Percentiles rank a stretch among this genome's conserved stretches.
Conservation (phyloP, 1,140 invertebrate species). For the Bombyx mori region DNA sequence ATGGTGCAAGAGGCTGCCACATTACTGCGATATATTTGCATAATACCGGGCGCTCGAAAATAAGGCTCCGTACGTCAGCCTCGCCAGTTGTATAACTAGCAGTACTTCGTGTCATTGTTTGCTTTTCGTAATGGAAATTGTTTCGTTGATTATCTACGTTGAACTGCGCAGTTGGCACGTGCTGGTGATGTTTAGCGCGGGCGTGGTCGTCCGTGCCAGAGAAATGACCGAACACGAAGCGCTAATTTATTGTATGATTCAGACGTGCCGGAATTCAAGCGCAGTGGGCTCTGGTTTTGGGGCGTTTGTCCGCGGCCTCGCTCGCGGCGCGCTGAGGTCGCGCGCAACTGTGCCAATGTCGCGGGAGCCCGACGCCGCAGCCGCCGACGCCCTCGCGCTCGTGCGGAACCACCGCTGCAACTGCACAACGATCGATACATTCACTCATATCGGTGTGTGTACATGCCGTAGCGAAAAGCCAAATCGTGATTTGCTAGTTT, state of each 20-base stretch:
- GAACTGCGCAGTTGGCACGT: conserved; percentile 39
- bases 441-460: too few species aligned
- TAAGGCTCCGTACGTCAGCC: conserved; percentile 34
- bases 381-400: conserved; percentile 40
- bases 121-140: conserved; percentile 34
- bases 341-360: conserved; percentile 67
- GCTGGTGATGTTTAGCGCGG: conserved; percentile 22
- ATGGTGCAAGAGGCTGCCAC: conserved; percentile 55
- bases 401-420: conserved; percentile 25
- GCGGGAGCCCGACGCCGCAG: conserved; percentile 24
- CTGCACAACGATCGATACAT: conserved; percentile 11
- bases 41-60: conserved; percentile 49
- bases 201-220: conserved; percentile 19
- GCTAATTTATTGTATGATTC: conserved; percentile 42
- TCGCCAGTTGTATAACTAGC: conserved; percentile 49
- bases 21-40: conserved; percentile 62
- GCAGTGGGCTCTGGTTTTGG: conserved; percentile 46
- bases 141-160: conserved; percentile 8
- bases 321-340: conserved; percentile 44
- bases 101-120: conserved; percentile 25
- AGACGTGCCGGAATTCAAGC: conserved; percentile 54
- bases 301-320: conserved; percentile 57
- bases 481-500: too few species aligned
- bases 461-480: too few species aligned
- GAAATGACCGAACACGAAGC: conserved; percentile 21